These are phyloP conservation scores for Sylvicola cinctus DNA, from an alignment of 2,888 invertebrate species.

Conservation along the genomic window DNA sequence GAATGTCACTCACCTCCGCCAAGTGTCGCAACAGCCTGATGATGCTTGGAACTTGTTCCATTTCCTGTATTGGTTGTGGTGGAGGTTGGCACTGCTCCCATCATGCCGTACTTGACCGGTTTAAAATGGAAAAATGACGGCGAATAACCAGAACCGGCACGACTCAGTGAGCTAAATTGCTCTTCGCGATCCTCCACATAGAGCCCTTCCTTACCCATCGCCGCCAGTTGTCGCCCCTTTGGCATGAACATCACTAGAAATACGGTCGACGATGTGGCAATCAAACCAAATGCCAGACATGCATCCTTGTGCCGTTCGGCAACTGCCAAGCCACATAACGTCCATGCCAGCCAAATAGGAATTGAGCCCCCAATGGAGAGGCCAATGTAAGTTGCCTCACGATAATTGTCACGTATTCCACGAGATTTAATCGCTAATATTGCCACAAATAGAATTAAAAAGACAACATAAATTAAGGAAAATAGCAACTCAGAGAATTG, in stretches of 20 bases:
- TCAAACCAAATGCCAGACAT: slow-evolving; percentile 74
- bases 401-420: slow-evolving; percentile 79
- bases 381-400: slow-evolving; percentile 83
- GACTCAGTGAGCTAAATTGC: slow-evolving; percentile 56
- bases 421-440: slow-evolving; percentile 68
- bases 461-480: slow-evolving; percentile 65
- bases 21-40: slow-evolving; percentile 27
- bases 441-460: slow-evolving; percentile 65
- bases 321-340: slow-evolving; percentile 59
- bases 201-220: slow-evolving; percentile 74
- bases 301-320: slow-evolving; percentile 66
- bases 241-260: slow-evolving; percentile 89
- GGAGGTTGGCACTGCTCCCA: slow-evolving; percentile 30
- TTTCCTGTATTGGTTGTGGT: slow-evolving; percentile 12
- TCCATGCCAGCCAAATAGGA: slow-evolving; percentile 72
- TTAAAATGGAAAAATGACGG: slow-evolving; percentile 88
- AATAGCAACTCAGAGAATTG: slow-evolving; percentile 50
- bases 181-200: slow-evolving; percentile 68
- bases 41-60: slow-evolving; percentile 29
- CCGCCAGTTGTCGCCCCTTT: slow-evolving; percentile 77
- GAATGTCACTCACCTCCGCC: slow-evolving; percentile 12
- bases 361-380: slow-evolving; percentile 69
- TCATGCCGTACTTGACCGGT: slow-evolving; percentile 59
- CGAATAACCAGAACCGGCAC: slow-evolving; percentile 64
- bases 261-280: slow-evolving; percentile 64